Conservation (phyloP, 2,113 vertebrate genomes). For the Larimichthys crocea region DNA sequence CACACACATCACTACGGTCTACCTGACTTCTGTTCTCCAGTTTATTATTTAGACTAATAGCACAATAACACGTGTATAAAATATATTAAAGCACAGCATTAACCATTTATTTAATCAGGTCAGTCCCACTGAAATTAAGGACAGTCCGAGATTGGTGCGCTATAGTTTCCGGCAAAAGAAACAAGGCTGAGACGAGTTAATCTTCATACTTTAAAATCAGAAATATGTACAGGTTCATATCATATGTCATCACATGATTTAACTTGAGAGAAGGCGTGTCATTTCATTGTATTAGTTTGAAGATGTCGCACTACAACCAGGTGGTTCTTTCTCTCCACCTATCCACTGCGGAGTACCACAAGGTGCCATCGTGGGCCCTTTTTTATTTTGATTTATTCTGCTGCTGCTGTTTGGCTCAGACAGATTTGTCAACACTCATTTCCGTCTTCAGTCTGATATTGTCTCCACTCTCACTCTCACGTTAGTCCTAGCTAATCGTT, state of each 20-base stretch:
- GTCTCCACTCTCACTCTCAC: too few relatives aligned
- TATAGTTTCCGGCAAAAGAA: background rate
- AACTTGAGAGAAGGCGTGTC: background rate
- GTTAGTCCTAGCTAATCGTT: too few relatives aligned
- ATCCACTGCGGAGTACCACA: background rate
- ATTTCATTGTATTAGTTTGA: background rate
- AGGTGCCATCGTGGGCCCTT: background rate
- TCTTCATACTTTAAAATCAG: background rate
- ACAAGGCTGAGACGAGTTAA: background rate
- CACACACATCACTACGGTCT: background rate
- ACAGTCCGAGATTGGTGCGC: background rate
- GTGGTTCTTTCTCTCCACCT: background rate
- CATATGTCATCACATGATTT: too few relatives aligned
- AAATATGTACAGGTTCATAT: background rate
- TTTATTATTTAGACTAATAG: background rate
- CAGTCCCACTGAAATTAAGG: slow-evolving; percentile 16
- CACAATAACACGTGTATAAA: background rate
- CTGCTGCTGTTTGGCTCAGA: background rate
- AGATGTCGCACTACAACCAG: background rate
- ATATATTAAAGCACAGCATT: background rate
- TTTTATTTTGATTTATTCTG: background rate
- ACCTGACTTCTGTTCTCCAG: background rate
- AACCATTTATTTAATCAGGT: slow-evolving; percentile 20
- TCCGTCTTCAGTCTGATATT: too few relatives aligned
- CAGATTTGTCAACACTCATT: too few relatives aligned